Conservation (phyloP, 2,113 vertebrate species). For the Neotoma lepida region DNA sequence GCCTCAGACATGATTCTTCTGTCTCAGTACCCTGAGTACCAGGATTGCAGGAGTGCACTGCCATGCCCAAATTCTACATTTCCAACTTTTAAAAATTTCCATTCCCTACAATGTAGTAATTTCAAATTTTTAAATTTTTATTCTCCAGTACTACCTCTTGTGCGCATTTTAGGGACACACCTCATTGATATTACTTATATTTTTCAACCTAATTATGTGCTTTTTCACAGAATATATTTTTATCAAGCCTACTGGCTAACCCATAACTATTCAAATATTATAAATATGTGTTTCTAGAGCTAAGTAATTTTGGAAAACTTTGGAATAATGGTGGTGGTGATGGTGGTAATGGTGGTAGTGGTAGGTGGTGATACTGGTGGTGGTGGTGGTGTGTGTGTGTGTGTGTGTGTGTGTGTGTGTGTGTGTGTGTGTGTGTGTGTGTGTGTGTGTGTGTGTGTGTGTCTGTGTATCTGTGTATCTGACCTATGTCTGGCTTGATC, state of each 20-base stretch:
- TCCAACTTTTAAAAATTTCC: neutral
- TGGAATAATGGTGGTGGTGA: neutral
- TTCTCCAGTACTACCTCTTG: neutral
- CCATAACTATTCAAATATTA: neutral
- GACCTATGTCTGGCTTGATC: slow-evolving; percentile 1
- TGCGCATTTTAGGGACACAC: neutral
- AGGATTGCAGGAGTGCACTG: neutral
- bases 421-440: neutral
- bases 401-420: too few species aligned
- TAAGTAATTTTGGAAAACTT: neutral
- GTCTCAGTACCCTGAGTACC: neutral
- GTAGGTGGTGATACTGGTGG: too few species aligned
- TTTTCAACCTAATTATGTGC: neutral
- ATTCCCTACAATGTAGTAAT: neutral
- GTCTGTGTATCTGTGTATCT: neutral
- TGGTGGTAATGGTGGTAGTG: neutral
- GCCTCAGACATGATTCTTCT: neutral
- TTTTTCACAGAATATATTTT: slow-evolving; percentile 5
- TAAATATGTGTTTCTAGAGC: neutral
- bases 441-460: neutral
- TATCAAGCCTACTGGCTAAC: neutral
- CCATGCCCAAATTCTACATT: neutral
- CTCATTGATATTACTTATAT: neutral
- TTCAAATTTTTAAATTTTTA: slow-evolving; percentile 3
- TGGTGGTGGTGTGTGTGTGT: too few species aligned